A percentile compares a stretch with the other conserved stretches of the same genome.
phyloP scores from a whole-genome alignment of 23 tunicate genomes.

The Halocynthia aurantium region DNA sequence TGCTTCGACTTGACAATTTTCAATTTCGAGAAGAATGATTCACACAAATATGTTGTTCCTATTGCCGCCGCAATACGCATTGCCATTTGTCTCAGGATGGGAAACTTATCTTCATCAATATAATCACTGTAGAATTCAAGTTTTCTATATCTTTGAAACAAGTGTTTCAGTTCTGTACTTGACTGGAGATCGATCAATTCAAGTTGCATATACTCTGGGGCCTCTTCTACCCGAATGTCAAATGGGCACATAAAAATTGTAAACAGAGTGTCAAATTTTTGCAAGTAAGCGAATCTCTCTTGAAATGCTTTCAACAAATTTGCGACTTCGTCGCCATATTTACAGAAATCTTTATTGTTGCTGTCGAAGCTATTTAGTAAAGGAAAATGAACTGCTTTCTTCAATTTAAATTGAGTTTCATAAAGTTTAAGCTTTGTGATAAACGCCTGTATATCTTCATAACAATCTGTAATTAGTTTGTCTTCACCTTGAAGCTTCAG shows the following conservation, averaged over 20 bases:
- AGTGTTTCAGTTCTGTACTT: too few species aligned
- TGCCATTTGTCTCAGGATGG: conserved; percentile 3
- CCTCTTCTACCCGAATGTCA: conserved; percentile 13
- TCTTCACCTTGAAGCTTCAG: conserved; percentile 38
- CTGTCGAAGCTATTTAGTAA: conserved; percentile 6
- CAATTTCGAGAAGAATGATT: conserved; percentile 15
- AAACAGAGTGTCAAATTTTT: background rate
- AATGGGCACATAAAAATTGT: conserved; percentile 12
- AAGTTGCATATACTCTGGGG: conserved; percentile 10
- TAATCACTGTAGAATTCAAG: too few species aligned
- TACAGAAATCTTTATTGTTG: conserved; percentile 6
- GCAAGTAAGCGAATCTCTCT: conserved; percentile 4
- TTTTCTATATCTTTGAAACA: too few species aligned
- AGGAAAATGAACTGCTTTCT: conserved; percentile 20
- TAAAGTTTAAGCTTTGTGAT: conserved; percentile 13
- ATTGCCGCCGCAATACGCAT: conserved; percentile 17
- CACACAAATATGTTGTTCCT: conserved; percentile 5
- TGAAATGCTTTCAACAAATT: conserved; percentile 9
- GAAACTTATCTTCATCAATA: conserved; percentile 16
- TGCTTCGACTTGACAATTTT: conserved; percentile 5
- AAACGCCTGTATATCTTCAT: background rate
- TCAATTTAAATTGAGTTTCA: conserved; percentile 16
- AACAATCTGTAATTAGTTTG: background rate
- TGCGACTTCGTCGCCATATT: conserved; percentile 6
- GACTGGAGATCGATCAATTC: conserved; percentile 16